Evolutionary conservation across 2,888 invertebrate genomes (phyloP), one percentile per base, ranked within the genome.

Genomic region (Epinotia nisella): DNA sequence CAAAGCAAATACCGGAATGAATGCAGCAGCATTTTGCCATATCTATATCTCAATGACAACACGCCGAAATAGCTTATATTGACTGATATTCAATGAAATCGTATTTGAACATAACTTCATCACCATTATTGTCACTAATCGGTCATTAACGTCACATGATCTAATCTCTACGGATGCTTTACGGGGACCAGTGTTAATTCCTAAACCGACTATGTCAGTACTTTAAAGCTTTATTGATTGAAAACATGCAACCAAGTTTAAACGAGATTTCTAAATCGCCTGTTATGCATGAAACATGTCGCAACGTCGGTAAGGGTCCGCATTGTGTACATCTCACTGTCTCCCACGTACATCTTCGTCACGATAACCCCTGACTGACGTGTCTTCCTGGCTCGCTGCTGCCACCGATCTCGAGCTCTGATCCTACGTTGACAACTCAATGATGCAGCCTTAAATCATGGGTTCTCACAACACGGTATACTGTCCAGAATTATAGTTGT

Each of bases 321-420:
- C 21, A 60, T 60, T 13, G 4, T 5, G 5, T 64, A 66, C 71
- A 45, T 61, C 55, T 49, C 19, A 66, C 60, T 56, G 70, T 78
- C 74, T 82, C 82, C 78, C 82, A 82, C 82, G 81, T 82, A 81
- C 81, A 82, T 84, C 81, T 82, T 76, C 60, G 75, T 78, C 75
- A 77, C 77, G 83, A 84, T 85, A 83, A 84, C 81, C 79, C 76
- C 68, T 65, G 35, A 58, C 41, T 74, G 74, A 74, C 71, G 59
- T 59, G 71, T 53, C 71, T 68, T 74, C 71, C 71, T 53, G 68
- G 35, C 75, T 76, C 75, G 53, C 72, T 69, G 72, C 70, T 56
- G 69, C 74, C 74, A 76, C 71, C 74, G 70, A 67, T 60, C 51
- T 64, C 56, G 29, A 39, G 62, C 59, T 51, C 55, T 35, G 56